Percentiles rank a stretch among this genome's conserved stretches.
phyloP scores from a whole-genome alignment of 2,113 vertebrate genomes.

The Aplodontia rufa region DNA sequence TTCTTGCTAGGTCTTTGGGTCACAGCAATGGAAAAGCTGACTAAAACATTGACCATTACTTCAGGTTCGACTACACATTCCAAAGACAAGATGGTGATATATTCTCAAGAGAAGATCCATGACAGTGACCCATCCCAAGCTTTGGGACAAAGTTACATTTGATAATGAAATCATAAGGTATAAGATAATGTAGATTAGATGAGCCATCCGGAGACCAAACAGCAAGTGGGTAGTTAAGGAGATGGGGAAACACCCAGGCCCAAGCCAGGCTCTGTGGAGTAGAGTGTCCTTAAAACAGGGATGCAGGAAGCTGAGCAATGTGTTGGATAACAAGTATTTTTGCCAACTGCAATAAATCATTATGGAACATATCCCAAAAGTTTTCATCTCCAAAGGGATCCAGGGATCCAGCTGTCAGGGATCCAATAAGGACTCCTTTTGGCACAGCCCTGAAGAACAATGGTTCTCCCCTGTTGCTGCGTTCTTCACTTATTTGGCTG shows the following conservation, averaged over 20 bases:
- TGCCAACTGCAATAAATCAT: background rate
- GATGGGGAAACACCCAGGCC: background rate
- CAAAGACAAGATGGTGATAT: background rate
- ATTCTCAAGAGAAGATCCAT: too few species aligned
- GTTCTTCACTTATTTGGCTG: background rate
- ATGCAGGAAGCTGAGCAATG: background rate
- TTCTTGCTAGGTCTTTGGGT: too few species aligned
- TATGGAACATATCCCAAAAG: background rate
- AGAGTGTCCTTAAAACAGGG: background rate
- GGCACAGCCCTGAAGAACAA: background rate
- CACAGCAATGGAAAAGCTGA: too few species aligned
- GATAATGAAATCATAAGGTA: background rate
- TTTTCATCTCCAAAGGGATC: background rate
- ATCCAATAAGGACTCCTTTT: background rate
- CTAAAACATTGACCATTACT: too few species aligned
- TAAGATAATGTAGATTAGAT: constrained; percentile 15
- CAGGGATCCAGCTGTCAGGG: background rate
- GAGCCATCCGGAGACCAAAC: background rate
- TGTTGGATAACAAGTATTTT: background rate
- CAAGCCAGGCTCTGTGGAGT: background rate
- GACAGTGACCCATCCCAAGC: background rate
- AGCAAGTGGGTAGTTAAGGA: background rate
- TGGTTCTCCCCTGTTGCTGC: background rate
- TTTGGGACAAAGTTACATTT: background rate
- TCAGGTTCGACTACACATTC: background rate